These are phyloP conservation scores for Darevskia nairensis DNA, from an alignment of 2,797 vertebrate genomes.

Conservation along the genomic window DNA sequence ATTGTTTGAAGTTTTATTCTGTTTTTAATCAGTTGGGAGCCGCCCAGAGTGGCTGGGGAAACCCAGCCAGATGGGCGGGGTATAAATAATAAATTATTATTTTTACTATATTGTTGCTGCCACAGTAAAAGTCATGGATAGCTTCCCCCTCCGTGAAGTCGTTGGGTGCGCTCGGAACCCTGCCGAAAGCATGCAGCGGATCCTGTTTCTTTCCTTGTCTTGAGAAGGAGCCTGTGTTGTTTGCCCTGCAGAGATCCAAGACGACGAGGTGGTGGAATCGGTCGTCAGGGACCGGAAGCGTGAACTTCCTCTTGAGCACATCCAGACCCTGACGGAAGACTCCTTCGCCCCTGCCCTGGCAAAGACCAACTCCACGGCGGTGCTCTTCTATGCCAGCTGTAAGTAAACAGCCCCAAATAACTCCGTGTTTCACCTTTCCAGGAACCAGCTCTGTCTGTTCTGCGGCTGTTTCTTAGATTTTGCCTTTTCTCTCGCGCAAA, in stretches of 20 bases:
- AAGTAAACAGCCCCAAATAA: constrained; percentile 66
- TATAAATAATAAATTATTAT: no score
- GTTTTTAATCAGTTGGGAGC: no score
- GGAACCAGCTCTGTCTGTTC: neutral
- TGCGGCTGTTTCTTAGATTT: no score
- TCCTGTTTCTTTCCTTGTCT: no score
- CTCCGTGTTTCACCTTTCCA: neutral
- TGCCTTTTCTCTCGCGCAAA: rapidly evolving
- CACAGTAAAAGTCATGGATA: no score
- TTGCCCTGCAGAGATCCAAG: constrained; percentile 81
- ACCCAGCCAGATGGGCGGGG: no score
- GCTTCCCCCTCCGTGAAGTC: no score
- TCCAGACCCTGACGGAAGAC: constrained; percentile 84
- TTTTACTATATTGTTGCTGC: no score
- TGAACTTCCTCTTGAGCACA: constrained; percentile 77
- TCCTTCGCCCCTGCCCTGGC: constrained; percentile 79
- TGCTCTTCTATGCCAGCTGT: constrained; percentile 93
- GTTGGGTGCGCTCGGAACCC: no score
- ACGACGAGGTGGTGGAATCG: constrained; percentile 90
- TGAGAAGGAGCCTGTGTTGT: neutral
- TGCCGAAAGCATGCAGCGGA: no score
- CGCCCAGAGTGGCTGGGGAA: no score
- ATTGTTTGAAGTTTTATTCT: no score
- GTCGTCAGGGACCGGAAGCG: constrained; percentile 83
- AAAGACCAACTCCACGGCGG: constrained; percentile 75